Evolutionary conservation across 1,140 invertebrate species (phyloP).

Genomic region (Hycleus cichorii): DNA sequence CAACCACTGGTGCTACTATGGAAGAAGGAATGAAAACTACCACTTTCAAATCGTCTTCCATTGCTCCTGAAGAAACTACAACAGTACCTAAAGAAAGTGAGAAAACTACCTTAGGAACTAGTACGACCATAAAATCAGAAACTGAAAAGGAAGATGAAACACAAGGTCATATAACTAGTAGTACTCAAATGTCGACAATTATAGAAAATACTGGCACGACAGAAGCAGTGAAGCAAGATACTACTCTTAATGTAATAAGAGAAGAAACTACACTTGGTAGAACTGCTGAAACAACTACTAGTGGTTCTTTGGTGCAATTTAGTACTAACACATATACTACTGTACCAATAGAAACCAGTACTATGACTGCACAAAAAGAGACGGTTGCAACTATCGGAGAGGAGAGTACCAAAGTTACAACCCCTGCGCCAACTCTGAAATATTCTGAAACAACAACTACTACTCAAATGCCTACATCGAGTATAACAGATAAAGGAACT

Average conservation of each 20-base stretch:
- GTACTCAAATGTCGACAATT: not conserved
- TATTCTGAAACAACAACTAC: too few species aligned
- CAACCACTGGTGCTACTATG: not conserved
- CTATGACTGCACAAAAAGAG: constrained; percentile 7
- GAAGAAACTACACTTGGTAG: too few species aligned
- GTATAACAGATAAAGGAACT: too few species aligned
- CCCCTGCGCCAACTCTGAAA: too few species aligned
- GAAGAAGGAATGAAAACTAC: not conserved
- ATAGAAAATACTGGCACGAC: not conserved
- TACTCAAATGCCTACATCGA: too few species aligned
- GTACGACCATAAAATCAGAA: not conserved
- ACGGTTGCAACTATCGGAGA: not conserved
- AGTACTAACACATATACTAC: too few species aligned
- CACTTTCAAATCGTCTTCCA: not conserved
- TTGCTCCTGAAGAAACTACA: not conserved
- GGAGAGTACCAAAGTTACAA: too few species aligned
- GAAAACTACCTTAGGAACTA: not conserved
- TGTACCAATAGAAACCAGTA: too few species aligned
- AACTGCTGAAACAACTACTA: too few species aligned
- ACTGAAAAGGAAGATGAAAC: not conserved
- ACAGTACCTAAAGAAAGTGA: not conserved
- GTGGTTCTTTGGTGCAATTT: too few species aligned
- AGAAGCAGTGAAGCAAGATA: not conserved
- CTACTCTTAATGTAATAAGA: too few species aligned
- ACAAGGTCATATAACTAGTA: not conserved